Base-by-base conservation (phyloP, 2,113 vertebrate species). In the Neopipo cinnamomea region DNA sequence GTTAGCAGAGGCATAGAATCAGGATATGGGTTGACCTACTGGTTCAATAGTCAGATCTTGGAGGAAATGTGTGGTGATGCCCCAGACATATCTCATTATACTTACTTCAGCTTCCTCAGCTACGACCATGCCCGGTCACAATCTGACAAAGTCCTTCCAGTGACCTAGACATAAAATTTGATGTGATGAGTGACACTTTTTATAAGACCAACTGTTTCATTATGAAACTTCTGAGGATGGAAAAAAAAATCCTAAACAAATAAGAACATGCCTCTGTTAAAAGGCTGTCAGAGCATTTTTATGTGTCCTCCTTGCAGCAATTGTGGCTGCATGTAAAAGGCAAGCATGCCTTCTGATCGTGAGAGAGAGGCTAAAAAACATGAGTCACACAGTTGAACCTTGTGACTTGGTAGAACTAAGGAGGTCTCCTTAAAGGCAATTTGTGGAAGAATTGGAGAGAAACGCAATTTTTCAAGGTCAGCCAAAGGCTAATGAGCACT, bases 401-500 rank as follows among this genome's bases (percentile, higher is more conserved):
- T 95, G 92, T 96, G 96, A 95, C 94, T 96, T 89, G 88, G 35
- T 95, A 93, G 88, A 94, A 89, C 84, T 87, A 82, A 93, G 91
- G 93, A 94, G 82, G 92, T 95, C 89, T 95, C 71, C 92, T 91
- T 96, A 95, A 97, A 95, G 74, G 91, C 92, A 97, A 93, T 96
- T 96, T 96, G 96, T 92, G 82, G 93, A 95, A 93, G 90, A 89
- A 93, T 28, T 95, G 93, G 85, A 96, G 77, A 95, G 92, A 96
- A 95, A 94, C 0, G 5, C 96, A 89, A 66, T 89, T 96, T 96
- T 87, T 83, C 83, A 88, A 94, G 96, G 96, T 97, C 96, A 97
- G 94, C 94, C 96, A 97, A 91, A 94, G 96, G 96, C 93, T 97
- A 97, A 97, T 97, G 96, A 97, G 94, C 41, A 25, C 77, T 92